Conservation (phyloP, 2,797 vertebrate species). For the Danionella dracula region DNA sequence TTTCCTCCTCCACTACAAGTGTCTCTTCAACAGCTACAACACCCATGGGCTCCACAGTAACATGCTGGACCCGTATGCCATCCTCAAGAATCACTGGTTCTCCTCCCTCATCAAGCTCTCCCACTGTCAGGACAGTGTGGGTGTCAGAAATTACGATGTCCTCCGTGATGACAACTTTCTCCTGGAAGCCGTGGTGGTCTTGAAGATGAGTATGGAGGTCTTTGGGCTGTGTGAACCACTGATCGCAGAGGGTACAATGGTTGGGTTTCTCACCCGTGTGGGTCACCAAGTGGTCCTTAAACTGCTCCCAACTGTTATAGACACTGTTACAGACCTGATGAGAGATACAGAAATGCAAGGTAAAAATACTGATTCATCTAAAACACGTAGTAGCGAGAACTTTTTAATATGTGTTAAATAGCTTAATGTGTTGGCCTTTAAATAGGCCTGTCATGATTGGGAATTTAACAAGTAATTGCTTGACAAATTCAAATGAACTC, state of each 20-base stretch:
- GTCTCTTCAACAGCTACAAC: constrained; percentile 80
- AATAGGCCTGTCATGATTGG: too few relatives aligned
- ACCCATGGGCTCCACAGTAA: constrained; percentile 86
- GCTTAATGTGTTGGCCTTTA: too few relatives aligned
- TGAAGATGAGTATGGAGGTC: constrained; percentile 85
- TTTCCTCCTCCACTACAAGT: constrained; percentile 75
- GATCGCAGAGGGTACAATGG: constrained; percentile 92
- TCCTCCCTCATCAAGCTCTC: constrained; percentile 68
- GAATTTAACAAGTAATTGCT: too few relatives aligned
- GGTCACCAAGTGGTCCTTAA: constrained; percentile 94
- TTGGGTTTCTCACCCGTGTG: constrained; percentile 96
- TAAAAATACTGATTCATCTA: too few relatives aligned
- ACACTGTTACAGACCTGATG: constrained; percentile 92
- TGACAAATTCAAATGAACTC: too few relatives aligned
- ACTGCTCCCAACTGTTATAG: constrained; percentile 99
- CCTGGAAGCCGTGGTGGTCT: constrained; percentile 75
- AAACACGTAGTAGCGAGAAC: too few relatives aligned
- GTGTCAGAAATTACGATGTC: constrained; percentile 75
- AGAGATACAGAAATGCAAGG: background rate
- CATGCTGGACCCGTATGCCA: constrained; percentile 73
- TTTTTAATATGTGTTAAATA: too few relatives aligned
- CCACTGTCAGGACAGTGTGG: constrained; percentile 62
- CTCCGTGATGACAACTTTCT: constrained; percentile 57
- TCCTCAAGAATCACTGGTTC: constrained; percentile 82
- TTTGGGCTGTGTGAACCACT: constrained; percentile 93